A percentile compares a stretch with the other conserved stretches of the same genome.
Evolutionary conservation across 2,888 invertebrate species (phyloP).

Genomic region (Eurytoma californica): DNA sequence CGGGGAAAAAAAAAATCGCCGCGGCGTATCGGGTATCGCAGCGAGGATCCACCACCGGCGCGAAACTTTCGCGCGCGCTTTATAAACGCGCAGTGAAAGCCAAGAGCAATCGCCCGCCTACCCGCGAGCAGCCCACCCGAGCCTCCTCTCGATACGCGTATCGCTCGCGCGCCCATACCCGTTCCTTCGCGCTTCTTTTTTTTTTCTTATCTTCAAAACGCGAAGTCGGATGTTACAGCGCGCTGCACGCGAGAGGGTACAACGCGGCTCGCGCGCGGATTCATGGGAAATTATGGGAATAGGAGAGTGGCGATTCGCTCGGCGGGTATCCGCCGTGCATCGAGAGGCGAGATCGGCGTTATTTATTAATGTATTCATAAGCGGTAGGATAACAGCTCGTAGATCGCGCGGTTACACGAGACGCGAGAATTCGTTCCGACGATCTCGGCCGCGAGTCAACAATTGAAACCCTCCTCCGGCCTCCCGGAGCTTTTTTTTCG

Average conservation of each 20-base stretch:
- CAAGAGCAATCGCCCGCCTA: constrained; percentile 39
- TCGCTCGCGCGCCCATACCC: not conserved
- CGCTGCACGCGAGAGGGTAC: no score
- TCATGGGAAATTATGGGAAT: no score
- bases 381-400: not conserved
- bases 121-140: not conserved
- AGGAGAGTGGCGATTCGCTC: no score
- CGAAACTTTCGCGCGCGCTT: not conserved
- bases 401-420: not conserved
- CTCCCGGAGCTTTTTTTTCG: no score
- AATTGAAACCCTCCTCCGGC: constrained; percentile 10
- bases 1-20: constrained; percentile 3
- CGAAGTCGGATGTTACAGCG: no score
- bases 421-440: not conserved
- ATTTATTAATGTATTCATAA: constrained; percentile 29
- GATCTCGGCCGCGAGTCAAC: not conserved
- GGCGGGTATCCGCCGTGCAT: no score
- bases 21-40: constrained; percentile 15
- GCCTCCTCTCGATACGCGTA: constrained; percentile 13
- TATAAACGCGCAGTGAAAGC: constrained; percentile 29
- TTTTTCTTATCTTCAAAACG: not conserved
- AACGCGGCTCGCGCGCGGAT: no score
- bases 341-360: not conserved
- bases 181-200: not conserved
- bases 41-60: constrained; percentile 10